A percentile compares a stretch with the other conserved stretches of the same genome.
phyloP scores from a whole-genome alignment of 1,140 invertebrate genomes.

The Streblospio benedicti region DNA sequence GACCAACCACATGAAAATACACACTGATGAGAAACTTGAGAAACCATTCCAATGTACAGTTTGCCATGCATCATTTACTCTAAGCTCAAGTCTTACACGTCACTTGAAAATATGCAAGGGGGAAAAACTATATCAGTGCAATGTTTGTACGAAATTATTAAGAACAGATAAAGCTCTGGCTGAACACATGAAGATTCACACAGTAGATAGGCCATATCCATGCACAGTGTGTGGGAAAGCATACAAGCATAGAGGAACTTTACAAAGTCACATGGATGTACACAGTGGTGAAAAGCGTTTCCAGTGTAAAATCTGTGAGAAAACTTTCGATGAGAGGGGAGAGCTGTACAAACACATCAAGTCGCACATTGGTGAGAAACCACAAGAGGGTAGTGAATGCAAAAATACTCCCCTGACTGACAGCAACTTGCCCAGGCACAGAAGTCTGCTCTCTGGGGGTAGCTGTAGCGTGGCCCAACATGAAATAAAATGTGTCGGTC shows the following conservation, averaged over 20 bases:
- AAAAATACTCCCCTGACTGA: too few species aligned
- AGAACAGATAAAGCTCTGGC: neutral
- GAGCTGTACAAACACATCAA: too few species aligned
- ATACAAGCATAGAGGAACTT: neutral
- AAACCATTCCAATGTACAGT: neutral
- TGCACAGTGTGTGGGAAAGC: neutral
- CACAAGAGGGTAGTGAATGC: too few species aligned
- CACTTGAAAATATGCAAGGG: neutral
- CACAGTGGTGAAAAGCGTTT: constrained; percentile 1
- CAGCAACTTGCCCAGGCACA: too few species aligned
- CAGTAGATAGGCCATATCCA: neutral
- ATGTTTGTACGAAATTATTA: neutral
- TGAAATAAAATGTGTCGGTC: too few species aligned
- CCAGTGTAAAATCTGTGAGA: too few species aligned
- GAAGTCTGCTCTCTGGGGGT: too few species aligned
- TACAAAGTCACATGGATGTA: neutral
- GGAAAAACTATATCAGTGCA: neutral
- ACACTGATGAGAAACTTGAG: neutral
- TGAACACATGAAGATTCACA: neutral
- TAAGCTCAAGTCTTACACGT: neutral
- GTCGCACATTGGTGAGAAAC: too few species aligned
- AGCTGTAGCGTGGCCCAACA: too few species aligned
- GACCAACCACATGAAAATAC: too few species aligned
- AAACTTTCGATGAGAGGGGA: too few species aligned
- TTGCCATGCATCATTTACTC: neutral